Base-by-base conservation (phyloP, 2,797 vertebrate genomes). In the Pteronotus mesoamericanus region DNA sequence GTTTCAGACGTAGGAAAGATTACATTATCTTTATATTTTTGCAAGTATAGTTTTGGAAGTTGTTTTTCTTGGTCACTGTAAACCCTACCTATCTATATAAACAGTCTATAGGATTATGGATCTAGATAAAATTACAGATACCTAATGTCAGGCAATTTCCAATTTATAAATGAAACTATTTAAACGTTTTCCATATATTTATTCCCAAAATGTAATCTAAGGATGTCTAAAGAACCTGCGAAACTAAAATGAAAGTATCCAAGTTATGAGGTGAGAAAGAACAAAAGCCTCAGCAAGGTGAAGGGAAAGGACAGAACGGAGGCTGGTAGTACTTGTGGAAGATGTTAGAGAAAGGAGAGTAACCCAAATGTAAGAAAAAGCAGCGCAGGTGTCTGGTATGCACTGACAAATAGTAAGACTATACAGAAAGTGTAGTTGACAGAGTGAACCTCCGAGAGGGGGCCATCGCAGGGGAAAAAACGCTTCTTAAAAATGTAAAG, bases 1-100 rank as follows among this genome's bases (percentile, higher is more conserved):
- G 82, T 96, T 96, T 82, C 86, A 79, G 39, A 26, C n/a, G 68
- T 53, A 71, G 5, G 29, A 68, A 93, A 55, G 4, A 68, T 94
- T 91, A 29, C 71, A 59, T 94, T 87, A 32, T 86, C 48, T 89
- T 84, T 95, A 77, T 89, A 51, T 66, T 92, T 94, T 85, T 78
- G 0, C 46, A 89, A 90, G 57, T 72, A 8, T 68, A 66, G 29
- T 88, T 94, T 94, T 80, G 21, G 34, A 64, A 86, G 37, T 89
- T 79, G 16, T 92, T 90, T 89, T 80, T 64, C 74, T 86, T 93
- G 72, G 26, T 91, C 79, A 48, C 83, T 91, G 7, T 86, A 91
- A 87, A 59, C 4, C n/a, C 44, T 91, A 15, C 37, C 12, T 42
- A 53, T 61, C 19, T 83, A 83, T n/a, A 11, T 84, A 21, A 69